A percentile compares a stretch with the other conserved stretches of the same genome.
phyloP scores from a whole-genome alignment of 2,797 vertebrate species.

The Tamandua tetradactyla region DNA sequence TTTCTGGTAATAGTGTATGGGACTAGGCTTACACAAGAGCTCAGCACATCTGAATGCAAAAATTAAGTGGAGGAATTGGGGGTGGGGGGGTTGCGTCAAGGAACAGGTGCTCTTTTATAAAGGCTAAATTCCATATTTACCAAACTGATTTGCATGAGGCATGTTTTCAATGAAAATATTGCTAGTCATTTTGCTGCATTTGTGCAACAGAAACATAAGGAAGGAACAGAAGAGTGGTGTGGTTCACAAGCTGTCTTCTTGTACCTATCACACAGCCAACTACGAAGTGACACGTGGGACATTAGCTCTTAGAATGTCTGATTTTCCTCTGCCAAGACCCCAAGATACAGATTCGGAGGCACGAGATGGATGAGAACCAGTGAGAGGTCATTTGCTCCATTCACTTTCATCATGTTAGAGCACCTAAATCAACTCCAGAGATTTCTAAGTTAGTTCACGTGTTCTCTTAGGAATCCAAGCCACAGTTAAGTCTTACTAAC shows the following conservation, averaged over 20 bases:
- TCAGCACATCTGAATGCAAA: conserved; percentile 78
- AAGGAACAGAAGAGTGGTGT: conserved; percentile 71
- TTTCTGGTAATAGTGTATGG: conserved; percentile 65
- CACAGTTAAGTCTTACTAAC: background rate
- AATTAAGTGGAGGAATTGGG: conserved; percentile 76
- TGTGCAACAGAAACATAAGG: conserved; percentile 82
- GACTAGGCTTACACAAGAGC: conserved; percentile 62
- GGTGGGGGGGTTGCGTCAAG: conserved; percentile 34
- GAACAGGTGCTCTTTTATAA: conserved; percentile 84
- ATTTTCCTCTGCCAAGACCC: background rate
- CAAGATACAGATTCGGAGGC: background rate
- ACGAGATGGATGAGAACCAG: background rate
- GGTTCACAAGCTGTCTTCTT: conserved; percentile 73
- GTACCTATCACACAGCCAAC: conserved; percentile 59
- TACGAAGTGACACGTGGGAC: conserved; percentile 11
- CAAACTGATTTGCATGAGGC: conserved; percentile 83
- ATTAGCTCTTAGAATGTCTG: background rate
- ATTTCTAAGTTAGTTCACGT: background rate
- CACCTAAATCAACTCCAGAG: background rate
- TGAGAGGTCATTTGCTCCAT: background rate
- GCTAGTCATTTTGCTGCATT: conserved; percentile 82
- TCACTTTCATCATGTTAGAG: background rate
- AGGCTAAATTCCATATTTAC: conserved; percentile 83
- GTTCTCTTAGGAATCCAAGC: background rate
- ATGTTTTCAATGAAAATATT: conserved; percentile 83